Conservation (phyloP, 2,888 invertebrate species). For the Diloba caeruleocephala region DNA sequence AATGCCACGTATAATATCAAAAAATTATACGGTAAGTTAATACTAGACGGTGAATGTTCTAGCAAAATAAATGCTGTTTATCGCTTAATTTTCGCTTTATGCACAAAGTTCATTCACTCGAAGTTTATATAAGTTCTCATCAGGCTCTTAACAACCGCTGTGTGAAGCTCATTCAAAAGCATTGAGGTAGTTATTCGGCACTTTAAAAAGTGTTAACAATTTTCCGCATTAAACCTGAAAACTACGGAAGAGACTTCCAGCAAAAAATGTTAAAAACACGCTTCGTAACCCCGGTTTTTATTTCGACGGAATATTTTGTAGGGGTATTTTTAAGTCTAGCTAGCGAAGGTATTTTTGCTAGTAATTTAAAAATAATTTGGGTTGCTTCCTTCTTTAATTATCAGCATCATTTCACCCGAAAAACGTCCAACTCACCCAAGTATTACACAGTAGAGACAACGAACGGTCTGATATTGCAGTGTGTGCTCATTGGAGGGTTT, state of each 20-base stretch:
- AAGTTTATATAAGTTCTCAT: constrained; percentile 50
- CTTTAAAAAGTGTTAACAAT: constrained; percentile 55
- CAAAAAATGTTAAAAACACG: constrained; percentile 26
- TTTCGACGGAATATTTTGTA: constrained; percentile 37
- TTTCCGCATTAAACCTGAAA: constrained; percentile 53
- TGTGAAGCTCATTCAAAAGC: constrained; percentile 54
- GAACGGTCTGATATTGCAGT: too few species aligned
- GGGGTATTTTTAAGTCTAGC: constrained; percentile 23
- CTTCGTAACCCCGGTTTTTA: constrained; percentile 27
- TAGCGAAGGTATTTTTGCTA: constrained; percentile 32
- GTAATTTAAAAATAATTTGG: constrained; percentile 51
- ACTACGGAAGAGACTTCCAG: constrained; percentile 33
- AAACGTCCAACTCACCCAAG: too few species aligned
- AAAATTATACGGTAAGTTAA: constrained; percentile 11
- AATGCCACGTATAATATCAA: too few species aligned
- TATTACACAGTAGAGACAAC: too few species aligned
- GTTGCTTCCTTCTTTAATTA: too few species aligned
- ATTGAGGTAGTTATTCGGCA: constrained; percentile 56
- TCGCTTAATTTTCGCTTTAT: constrained; percentile 23
- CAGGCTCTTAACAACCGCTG: constrained; percentile 47
- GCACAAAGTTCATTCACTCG: constrained; percentile 29
- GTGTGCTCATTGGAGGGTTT: too few species aligned
- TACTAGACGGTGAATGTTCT: constrained; percentile 16
- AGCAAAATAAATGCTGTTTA: constrained; percentile 18
- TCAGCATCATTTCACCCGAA: too few species aligned